Evolutionary conservation across 2,113 vertebrate genomes (phyloP), one percentile per base, ranked within the genome.

Genomic region (Pionites leucogaster): DNA sequence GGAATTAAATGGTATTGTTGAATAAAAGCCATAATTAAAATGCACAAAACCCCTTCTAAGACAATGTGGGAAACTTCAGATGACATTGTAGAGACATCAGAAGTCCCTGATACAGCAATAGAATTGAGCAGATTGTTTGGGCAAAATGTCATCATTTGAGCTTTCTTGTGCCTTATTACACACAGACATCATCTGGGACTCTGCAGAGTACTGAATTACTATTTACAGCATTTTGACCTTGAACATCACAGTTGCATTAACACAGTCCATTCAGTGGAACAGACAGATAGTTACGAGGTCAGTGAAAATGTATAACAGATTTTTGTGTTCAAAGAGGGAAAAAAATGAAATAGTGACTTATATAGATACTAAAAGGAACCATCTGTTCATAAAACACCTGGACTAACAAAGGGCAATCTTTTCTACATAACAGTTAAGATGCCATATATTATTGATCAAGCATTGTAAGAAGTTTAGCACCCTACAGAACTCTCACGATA

Each of bases 171-270:
- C 80, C 92, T 97, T 97, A 97, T 97, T 98, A 89, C 60, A 71
- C 94, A 76, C n/a, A 97, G 96, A 81, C 91, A 86, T 96, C 91
- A 90, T 46, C 59, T 72, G 93, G 70, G 82, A 84, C 74, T 93
- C 95, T 81, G 82, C 71, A 94, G 53, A 86, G 82, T 42, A 79
- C 77, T 65, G 76, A 95, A 93, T 96, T 90, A 92, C 93, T 95
- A 70, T 95, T 96, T 97, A 95, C 82, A 88, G 65, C 46, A 82
- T 82, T 83, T 87, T 96, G 97, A 97, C 97, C 97, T 98, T 97
- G 95, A 97, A 46, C 53, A 92, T 44, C 52, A 64, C 37, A 82
- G 70, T 78, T 77, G 25, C 63, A 86, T 95, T 91, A 95, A 91
- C 83, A 50, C 35, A 87, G 88, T 79, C 65, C 70, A 78, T 94